Percentiles rank a stretch among this genome's conserved stretches.
These are phyloP conservation scores for Protophormia terraenovae DNA, from an alignment of 2,888 invertebrate genomes.

Conservation along the genomic window DNA sequence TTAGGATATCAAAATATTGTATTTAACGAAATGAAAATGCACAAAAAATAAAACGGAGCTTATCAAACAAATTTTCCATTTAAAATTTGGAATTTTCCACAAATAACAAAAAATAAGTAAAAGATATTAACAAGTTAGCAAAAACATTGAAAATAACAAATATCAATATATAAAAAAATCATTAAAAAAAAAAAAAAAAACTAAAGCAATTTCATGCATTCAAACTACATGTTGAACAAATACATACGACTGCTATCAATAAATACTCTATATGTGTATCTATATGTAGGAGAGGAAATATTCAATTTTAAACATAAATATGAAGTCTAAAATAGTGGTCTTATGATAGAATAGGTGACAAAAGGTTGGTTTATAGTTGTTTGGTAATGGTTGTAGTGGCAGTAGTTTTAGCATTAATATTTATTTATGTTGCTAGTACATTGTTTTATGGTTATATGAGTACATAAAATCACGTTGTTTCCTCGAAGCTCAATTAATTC, in stretches of 20 bases:
- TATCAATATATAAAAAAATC: slow-evolving; percentile 30
- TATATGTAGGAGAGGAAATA: slow-evolving; percentile 36
- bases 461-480: slow-evolving; percentile 52
- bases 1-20: slow-evolving; percentile 22
- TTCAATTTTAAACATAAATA: slow-evolving; percentile 39
- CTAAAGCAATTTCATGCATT: slow-evolving; percentile 32
- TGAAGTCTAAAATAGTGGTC: slow-evolving; percentile 25
- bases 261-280: not conserved
- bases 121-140: slow-evolving; percentile 19
- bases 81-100: slow-evolving; percentile 18
- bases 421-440: not conserved
- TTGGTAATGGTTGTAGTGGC: not conserved
- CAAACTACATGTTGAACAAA: slow-evolving; percentile 34
- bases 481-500: slow-evolving; percentile 38
- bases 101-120: not conserved
- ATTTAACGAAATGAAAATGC: not conserved
- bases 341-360: slow-evolving; percentile 61
- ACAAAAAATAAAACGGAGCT: slow-evolving; percentile 7
- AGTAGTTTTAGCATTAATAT: no score
- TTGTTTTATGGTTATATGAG: not conserved
- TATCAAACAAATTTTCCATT: slow-evolving; percentile 57
- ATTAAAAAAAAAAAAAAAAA: no score
- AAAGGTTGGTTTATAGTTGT: slow-evolving; percentile 47
- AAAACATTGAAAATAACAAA: slow-evolving; percentile 5
- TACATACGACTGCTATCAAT: slow-evolving; percentile 21